Evolutionary conservation across 2,888 invertebrate species (phyloP), one percentile per base, ranked within the genome.

Genomic region (Scaeva pyrastri): DNA sequence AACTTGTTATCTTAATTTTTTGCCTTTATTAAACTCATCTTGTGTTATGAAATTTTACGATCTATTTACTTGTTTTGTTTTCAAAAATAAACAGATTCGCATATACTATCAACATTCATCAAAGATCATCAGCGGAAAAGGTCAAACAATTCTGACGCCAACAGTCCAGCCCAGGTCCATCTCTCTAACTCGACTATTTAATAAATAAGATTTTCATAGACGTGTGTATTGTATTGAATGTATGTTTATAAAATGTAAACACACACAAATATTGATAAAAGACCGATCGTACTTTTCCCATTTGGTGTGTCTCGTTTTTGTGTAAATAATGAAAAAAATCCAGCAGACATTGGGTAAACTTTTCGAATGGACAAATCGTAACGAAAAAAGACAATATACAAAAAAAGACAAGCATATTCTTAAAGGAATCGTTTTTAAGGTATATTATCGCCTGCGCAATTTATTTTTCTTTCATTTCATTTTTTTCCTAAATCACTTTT

Each of bases 141-240:
- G 85, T 81, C 85, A 85, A 36, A 70, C 56, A 62, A 19, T 23
- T 73, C 60, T 85, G 85, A 85, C 85, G 85, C 76, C 81, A 85
- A 45, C 26, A 66, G 14, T 68, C 62, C 41, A 41, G 48, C 11
- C 48, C 2, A 16, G 12, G 31, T 66, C 55, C 76, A 76, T 21
- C 73, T 72, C 71, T 60, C 62, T 72, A 45, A 36, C 19, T 31
- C 68, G 56, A 23, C 52, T 72, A 64, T 76, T 60, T 55, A 60
- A 66, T 80, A 80, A 70, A 62, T 76, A 62, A 81, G 76, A 85
- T 58, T 55, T 68, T 23, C 45, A 31, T 43, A 45, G 56, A 58
- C 19, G 14, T 58, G 36, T 50, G 14, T 66, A 16, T 19, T 50
- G 8, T 66, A 39, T 50, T 66, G 11, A 12, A 52, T 66, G 11